Base-by-base conservation (phyloP, 2,113 vertebrate species). In the Proteles cristata region DNA sequence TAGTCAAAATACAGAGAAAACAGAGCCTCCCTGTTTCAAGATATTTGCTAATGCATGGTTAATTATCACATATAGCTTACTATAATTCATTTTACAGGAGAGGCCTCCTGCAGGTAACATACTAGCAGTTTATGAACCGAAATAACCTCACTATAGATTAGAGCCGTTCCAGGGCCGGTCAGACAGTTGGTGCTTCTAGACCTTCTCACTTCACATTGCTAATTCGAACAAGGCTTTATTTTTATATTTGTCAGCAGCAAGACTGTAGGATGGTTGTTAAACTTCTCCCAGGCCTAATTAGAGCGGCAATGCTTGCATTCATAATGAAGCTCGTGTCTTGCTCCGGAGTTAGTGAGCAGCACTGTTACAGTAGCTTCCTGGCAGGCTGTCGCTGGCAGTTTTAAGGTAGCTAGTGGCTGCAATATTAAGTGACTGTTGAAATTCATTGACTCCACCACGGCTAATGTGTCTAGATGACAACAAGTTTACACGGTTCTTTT, bases 151-250 rank as follows among this genome's bases (percentile, higher is more conserved):
- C 99, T 99, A 98, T 99, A 99, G 99, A 99, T 99, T 99, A 99
- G 98, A 99, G 98, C 98, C 98, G 98, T 98, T 98, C 98, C 99
- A 98, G 98, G 97, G 91, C 99, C 98, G 98, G 98, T 99, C 99
- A 99, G 99, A 99, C 99, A 99, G 98, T 99, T 98, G 98, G 97
- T 99, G 99, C 98, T 99, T 99, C 99, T 98, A 99, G 98, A 98
- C 99, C 98, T 99, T 99, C 98, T 99, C 99, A 99, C 98, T 99
- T 99, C 99, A 98, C 99, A 98, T 99, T 99, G 99, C 99, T 99
- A 99, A 99, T 99, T 99, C 98, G 99, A 99, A 99, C 99, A 99
- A 99, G 99, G 99, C 99, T 99, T 99, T 99, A 99, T 99, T 99
- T 99, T 99, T 99, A 99, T 99, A 99, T 99, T 99, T 99, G 99